Evolutionary conservation across 2,797 vertebrate species (phyloP), one percentile per base, ranked within the genome.

Genomic region (Epinephelus malabaricus): DNA sequence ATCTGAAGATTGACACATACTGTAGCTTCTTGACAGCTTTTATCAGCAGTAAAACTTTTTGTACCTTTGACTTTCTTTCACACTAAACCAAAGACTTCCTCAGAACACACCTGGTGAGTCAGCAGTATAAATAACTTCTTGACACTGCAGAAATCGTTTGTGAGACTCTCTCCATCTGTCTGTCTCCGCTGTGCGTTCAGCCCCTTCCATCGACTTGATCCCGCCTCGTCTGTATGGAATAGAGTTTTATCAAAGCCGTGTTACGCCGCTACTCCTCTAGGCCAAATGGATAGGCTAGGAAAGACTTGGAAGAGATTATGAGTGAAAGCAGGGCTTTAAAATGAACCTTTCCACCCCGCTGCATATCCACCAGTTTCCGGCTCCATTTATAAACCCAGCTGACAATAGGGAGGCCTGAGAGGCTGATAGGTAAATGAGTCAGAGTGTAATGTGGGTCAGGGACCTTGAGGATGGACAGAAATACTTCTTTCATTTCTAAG

Each of bases 301-400:
- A 73, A 63, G 80, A 69, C 62, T 83, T 83, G 74, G 74, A 27
- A 61, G 54, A 71, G 80, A 90, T 88, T 85, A 69, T 47, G 53
- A 65, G 68, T 69, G 75, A 83, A 74, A 81, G 73, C 54, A 14
- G 66, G 64, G 77, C 73, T 90, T 72, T 85, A 78, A 76, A 62
- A 73, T 66, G 7, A 76, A 86, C 59, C 62, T 72, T 75, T 49
- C 34, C 13, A 3, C 11, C 56, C n/a, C 34, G 65, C 46, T 76
- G 69, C 43, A 54, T 66, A 70, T 77, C 74, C 69, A 50, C 25
- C 23, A 62, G 43, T 76, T 34, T 82, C 74, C 5, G 30, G 30
- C 70, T 83, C 69, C 76, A 75, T 92, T 92, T 89, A 58, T 90
- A 88, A 87, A 82, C 53, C 49, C 27, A 38, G 54, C 69, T 69